These are phyloP conservation scores for Protobothrops flavoviridis DNA, from an alignment of 2,113 vertebrate genomes.

Conservation along the genomic window DNA sequence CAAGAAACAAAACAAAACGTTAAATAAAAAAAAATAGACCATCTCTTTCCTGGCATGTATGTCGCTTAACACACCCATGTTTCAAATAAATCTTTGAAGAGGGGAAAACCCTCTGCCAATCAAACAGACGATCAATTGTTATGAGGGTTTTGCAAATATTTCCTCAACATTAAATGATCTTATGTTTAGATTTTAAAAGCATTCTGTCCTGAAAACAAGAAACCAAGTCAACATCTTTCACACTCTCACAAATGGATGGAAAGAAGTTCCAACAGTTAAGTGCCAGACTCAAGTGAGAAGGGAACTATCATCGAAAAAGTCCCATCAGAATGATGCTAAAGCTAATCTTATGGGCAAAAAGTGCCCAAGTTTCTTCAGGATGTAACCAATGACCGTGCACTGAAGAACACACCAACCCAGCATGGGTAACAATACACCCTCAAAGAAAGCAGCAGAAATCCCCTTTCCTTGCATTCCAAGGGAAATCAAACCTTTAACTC, in stretches of 20 bases:
- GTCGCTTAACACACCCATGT: not conserved
- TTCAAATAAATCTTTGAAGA: not conserved
- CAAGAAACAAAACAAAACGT: slow-evolving; percentile 22
- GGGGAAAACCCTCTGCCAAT: not conserved
- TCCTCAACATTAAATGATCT: not conserved
- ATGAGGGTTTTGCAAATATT: not conserved
- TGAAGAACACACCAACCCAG: too few species aligned
- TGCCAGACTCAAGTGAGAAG: not conserved
- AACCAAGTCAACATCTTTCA: too few species aligned
- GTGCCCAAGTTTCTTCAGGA: not conserved
- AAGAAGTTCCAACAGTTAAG: not conserved
- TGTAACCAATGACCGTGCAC: too few species aligned
- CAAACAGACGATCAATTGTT: not conserved
- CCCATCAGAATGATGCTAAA: not conserved
- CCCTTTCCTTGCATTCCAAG: not conserved
- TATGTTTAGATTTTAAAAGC: not conserved
- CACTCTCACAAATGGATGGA: not conserved
- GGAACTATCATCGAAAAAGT: not conserved
- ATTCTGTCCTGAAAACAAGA: not conserved
- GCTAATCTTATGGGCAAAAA: not conserved
- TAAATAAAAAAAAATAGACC: not conserved
- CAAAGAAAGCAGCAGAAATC: not conserved
- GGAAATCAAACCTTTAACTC: too few species aligned
- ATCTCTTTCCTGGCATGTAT: not conserved
- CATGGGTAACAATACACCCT: not conserved